Conservation (phyloP, 2,113 vertebrate species). For the Maylandia zebra region DNA sequence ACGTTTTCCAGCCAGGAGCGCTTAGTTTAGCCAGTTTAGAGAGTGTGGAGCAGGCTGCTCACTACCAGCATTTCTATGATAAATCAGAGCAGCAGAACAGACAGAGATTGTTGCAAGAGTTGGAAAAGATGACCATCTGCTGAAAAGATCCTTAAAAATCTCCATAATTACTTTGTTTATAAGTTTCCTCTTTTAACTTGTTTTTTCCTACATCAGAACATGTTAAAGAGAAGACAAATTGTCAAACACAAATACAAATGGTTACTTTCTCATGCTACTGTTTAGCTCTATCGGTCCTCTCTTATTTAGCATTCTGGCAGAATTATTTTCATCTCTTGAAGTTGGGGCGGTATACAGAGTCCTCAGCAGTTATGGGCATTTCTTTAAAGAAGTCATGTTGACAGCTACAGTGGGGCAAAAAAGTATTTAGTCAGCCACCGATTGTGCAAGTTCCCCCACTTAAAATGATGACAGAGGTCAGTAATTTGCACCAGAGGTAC, state of each 20-base stretch:
- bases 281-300: background rate
- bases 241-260: background rate
- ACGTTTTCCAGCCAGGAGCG: accelerated
- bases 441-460: no score
- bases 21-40: accelerated
- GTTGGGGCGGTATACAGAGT: background rate
- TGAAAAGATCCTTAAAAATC: accelerated
- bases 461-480: no score
- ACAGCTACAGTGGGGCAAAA: background rate
- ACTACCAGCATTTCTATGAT: background rate
- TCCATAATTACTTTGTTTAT: accelerated
- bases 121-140: background rate
- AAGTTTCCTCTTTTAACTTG: background rate
- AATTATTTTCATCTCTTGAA: background rate
- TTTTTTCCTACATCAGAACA: background rate
- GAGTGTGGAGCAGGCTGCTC: background rate
- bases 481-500: no score
- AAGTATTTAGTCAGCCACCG: no score
- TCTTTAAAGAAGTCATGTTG: background rate
- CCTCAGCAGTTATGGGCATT: background rate
- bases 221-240: background rate
- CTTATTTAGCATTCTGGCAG: background rate
- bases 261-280: background rate
- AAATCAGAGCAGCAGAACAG: background rate
- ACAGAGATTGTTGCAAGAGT: background rate